phyloP scores from a whole-genome alignment of 2,797 vertebrate species.

The Loriculus beryllinus region DNA sequence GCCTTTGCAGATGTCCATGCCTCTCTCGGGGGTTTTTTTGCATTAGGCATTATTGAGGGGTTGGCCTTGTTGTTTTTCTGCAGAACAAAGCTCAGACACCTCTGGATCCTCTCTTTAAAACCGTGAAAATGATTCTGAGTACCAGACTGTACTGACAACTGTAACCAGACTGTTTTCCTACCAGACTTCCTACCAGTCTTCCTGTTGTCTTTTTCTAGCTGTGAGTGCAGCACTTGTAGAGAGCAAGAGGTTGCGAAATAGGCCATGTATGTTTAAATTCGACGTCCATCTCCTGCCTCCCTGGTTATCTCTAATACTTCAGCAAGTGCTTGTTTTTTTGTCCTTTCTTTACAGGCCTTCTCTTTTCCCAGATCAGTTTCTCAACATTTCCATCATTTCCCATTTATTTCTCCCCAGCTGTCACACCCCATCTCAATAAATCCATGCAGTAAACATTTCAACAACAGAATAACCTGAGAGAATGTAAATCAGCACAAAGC shows the following conservation, averaged over 20 bases:
- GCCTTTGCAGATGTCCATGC: neutral
- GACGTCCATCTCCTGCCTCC: neutral
- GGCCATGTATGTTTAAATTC: neutral
- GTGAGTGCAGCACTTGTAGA: neutral
- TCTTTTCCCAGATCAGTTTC: neutral
- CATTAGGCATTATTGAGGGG: neutral
- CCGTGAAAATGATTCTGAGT: neutral
- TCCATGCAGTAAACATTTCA: neutral
- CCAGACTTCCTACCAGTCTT: neutral
- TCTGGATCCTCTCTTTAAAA: neutral
- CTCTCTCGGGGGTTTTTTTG: neutral
- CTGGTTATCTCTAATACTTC: neutral
- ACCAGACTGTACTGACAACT: neutral
- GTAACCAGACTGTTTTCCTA: neutral
- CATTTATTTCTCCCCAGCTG: neutral
- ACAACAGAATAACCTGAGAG: neutral
- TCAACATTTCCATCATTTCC: neutral
- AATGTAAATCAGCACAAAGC: constrained; percentile 11
- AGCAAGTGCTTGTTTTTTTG: neutral
- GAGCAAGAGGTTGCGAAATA: neutral
- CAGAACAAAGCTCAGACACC: neutral
- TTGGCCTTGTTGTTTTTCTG: neutral
- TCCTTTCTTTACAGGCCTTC: neutral
- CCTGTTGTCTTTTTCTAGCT: neutral
- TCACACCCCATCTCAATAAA: neutral